Percentiles rank a stretch among this genome's conserved stretches.
These are phyloP conservation scores for Acronicta aceris DNA, from an alignment of 2,888 invertebrate genomes.

Conservation along the genomic window DNA sequence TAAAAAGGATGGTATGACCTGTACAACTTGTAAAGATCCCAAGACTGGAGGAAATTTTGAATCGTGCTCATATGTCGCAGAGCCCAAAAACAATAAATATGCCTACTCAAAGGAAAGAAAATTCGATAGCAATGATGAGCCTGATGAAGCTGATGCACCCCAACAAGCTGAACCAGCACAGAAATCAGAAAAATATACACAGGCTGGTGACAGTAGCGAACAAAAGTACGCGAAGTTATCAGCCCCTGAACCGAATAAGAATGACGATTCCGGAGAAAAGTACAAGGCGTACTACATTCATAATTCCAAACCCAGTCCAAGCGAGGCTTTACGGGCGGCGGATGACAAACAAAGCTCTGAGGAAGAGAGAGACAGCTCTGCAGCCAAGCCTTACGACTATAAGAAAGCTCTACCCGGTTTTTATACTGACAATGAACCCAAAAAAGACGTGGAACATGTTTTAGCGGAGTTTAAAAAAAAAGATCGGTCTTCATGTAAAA, in stretches of 20 bases:
- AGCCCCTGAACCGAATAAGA: constrained; percentile 66
- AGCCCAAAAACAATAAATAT: constrained; percentile 92
- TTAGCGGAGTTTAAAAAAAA: constrained; percentile 93
- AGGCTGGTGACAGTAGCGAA: constrained; percentile 68
- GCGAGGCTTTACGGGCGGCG: constrained; percentile 76
- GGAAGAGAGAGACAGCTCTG: constrained; percentile 69
- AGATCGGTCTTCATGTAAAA: constrained; percentile 92
- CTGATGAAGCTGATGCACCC: constrained; percentile 82
- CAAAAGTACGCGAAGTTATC: constrained; percentile 70
- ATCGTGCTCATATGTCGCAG: constrained; percentile 93
- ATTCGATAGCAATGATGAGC: constrained; percentile 89
- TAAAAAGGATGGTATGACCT: constrained; percentile 91
- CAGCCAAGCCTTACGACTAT: constrained; percentile 81
- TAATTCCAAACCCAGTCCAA: constrained; percentile 76
- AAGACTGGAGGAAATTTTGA: constrained; percentile 94
- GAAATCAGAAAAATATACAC: constrained; percentile 76
- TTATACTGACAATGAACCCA: constrained; percentile 87
- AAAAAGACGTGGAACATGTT: constrained; percentile 92
- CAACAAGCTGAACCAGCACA: constrained; percentile 76
- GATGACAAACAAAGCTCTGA: constrained; percentile 75
- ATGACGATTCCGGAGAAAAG: constrained; percentile 73
- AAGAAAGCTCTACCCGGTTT: constrained; percentile 84
- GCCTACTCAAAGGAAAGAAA: constrained; percentile 91
- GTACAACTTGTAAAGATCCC: constrained; percentile 93
- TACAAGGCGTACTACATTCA: constrained; percentile 83